A percentile compares a stretch with the other conserved stretches of the same genome.
These are phyloP conservation scores for Drosophila anomalata DNA, from an alignment of 2,888 invertebrate species.

Conservation along the genomic window DNA sequence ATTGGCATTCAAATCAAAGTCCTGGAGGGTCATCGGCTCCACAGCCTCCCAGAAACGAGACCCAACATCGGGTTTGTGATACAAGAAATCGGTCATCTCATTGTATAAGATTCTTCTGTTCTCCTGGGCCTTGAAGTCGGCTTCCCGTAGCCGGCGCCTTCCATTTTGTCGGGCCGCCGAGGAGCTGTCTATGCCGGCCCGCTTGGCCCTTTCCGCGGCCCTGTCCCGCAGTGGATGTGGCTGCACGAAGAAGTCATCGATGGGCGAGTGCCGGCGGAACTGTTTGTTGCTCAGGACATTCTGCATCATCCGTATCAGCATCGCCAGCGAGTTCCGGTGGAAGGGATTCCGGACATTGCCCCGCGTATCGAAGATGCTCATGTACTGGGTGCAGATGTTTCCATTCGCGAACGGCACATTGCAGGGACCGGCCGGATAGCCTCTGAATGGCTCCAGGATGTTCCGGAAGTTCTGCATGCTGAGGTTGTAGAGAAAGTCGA, in stretches of 20 bases:
- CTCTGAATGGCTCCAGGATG: conserved; percentile 23
- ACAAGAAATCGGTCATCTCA: neutral
- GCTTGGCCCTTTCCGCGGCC: neutral
- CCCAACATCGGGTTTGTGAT: neutral
- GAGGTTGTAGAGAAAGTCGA: conserved; percentile 46
- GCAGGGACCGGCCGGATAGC: neutral
- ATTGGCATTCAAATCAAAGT: neutral
- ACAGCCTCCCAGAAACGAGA: neutral
- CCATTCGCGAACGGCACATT: conserved; percentile 30
- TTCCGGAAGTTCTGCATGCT: conserved; percentile 50
- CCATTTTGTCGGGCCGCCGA: neutral
- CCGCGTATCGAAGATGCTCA: conserved; percentile 43
- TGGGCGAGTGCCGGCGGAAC: neutral
- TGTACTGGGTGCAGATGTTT: conserved; percentile 29
- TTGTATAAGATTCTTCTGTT: neutral
- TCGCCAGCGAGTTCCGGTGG: conserved; percentile 19
- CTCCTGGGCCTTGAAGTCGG: neutral
- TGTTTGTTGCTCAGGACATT: conserved; percentile 3
- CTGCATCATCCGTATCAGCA: conserved; percentile 41
- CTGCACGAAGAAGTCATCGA: neutral
- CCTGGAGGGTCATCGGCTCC: neutral
- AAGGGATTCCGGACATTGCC: conserved; percentile 46
- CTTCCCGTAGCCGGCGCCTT: neutral
- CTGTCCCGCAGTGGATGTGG: accelerated
- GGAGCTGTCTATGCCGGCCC: neutral